Evolutionary conservation across 1,140 invertebrate genomes (phyloP).

Genomic region (Drosophila neocordata): DNA sequence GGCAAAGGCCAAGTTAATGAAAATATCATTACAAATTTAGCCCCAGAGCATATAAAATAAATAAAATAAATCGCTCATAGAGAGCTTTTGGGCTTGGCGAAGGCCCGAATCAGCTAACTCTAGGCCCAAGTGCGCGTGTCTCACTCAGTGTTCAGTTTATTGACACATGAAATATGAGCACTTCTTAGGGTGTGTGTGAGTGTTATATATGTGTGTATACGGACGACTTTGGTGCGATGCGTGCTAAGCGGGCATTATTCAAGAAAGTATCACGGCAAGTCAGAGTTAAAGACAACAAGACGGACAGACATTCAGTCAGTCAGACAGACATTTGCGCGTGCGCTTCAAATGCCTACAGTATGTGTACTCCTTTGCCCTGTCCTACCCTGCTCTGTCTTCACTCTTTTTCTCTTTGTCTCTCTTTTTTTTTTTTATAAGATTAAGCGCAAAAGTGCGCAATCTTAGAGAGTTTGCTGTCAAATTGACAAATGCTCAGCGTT

Average conservation of each 20-base stretch:
- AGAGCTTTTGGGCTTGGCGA: constrained; percentile 26
- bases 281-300: constrained; percentile 20
- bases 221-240: constrained; percentile 49
- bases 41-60: constrained; percentile 59
- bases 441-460: constrained; percentile 64
- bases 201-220: neutral
- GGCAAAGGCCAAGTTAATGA: constrained; percentile 77
- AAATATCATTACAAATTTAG: constrained; percentile 76
- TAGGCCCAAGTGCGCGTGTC: constrained; percentile 31
- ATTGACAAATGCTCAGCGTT: constrained; percentile 74
- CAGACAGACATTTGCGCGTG: constrained; percentile 11
- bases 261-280: constrained; percentile 50
- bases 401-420: constrained; percentile 7
- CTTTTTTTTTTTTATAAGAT: constrained; percentile 37
- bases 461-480: constrained; percentile 61
- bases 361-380: no score
- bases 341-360: constrained; percentile 31
- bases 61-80: constrained; percentile 11
- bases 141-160: constrained; percentile 54
- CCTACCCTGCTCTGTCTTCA: constrained; percentile 8
- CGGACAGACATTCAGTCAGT: constrained; percentile 4
- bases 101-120: constrained; percentile 24
- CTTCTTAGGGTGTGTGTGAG: constrained; percentile 65
- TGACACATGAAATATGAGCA: constrained; percentile 78
- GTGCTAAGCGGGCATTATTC: constrained; percentile 73